Base-by-base conservation (phyloP, 1,140 invertebrate species). In the Lithobius niger region DNA sequence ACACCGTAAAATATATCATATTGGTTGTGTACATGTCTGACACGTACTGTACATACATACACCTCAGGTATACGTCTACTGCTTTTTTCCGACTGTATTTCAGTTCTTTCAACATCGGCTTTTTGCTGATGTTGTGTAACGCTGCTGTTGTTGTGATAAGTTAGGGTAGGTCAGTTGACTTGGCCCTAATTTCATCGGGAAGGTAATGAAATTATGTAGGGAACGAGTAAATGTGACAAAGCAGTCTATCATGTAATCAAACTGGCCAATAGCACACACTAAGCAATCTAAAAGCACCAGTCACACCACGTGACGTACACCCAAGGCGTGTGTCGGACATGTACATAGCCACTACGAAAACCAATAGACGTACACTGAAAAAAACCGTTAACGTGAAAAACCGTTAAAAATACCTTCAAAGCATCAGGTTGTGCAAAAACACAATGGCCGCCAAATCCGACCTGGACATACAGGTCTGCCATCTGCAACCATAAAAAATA, bases 371-470 rank as follows among this genome's bases (percentile, higher is more conserved):
- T 36, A 36, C 10, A 10, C 10, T 10, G 31, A 36, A 10, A 36
- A 36, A 36, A 10, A 10, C 31, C n/a, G 31, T 36, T n/a, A n/a
- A n/a, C n/a, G 31, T 36, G n/a, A 10, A 36, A 25, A n/a, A 4
- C 25, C 25, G 13, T 19, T 43, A 22, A 6, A 42, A 50, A 54
- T 59, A 65, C 68, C 71, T 89, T 93, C 28, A 84, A 72, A 0
- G 83, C 89, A 74, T 88, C 82, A 64, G 79, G 86, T 65, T 84
- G 83, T n/a, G 87, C 88, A 71, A 94, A 94, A 65, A 83, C 84
- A 10, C 87, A 73, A 0, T 81, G 76, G 0, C 73, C 77, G 16
- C 66, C 73, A 49, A 73, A 64, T 13, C 63, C 63, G 24, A 92
- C 72, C 1, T 76, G 68, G 22, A 79, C 64, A 58, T 84, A 85